phyloP scores from a whole-genome alignment of 2,113 vertebrate genomes.

The Petromus typicus region DNA sequence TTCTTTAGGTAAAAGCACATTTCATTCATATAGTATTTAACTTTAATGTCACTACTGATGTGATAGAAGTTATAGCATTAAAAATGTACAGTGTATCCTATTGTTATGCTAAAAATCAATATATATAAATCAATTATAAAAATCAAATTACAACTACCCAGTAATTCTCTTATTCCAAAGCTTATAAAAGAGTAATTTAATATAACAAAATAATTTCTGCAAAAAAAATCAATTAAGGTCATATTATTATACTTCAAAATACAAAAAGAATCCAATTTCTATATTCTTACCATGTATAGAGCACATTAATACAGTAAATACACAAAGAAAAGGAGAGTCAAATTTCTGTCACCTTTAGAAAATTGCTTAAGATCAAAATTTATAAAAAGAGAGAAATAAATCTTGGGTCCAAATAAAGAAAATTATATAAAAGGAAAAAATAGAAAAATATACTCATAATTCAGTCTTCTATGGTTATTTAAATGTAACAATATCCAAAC shows the following conservation, averaged over 20 bases:
- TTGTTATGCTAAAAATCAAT: conserved; percentile 37
- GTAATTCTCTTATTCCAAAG: neutral
- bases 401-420: neutral
- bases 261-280: neutral
- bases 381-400: conserved; percentile 18
- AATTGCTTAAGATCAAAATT: neutral
- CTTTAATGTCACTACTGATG: neutral
- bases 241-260: neutral
- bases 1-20: neutral
- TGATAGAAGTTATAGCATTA: neutral
- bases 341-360: neutral
- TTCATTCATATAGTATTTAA: neutral
- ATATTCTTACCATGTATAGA: neutral
- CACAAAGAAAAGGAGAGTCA: neutral
- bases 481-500: neutral
- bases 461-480: neutral
- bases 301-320: neutral
- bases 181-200: neutral
- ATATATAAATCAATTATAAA: too few relatives aligned
- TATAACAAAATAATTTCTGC: neutral
- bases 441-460: conserved; percentile 1
- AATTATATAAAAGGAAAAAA: neutral
- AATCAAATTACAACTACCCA: neutral
- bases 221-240: neutral
- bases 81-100: neutral